Conservation (phyloP, 2,113 vertebrate genomes). For the Hoplias malabaricus region DNA sequence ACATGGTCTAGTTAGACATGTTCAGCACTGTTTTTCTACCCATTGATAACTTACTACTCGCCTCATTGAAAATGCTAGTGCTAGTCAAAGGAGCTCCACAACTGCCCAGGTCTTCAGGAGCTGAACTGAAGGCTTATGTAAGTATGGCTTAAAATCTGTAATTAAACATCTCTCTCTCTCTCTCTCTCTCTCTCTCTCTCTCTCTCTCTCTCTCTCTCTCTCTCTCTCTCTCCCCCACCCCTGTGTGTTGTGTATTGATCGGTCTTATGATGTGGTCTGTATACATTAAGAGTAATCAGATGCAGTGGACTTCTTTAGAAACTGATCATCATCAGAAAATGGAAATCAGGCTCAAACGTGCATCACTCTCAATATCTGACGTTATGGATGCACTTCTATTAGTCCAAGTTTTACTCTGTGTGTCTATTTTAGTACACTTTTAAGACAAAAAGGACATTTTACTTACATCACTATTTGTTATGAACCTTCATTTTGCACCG, state of each 20-base stretch:
- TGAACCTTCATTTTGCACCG: too few relatives aligned
- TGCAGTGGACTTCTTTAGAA: neutral
- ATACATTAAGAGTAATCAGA: neutral
- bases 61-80: too few relatives aligned
- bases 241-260: neutral
- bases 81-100: too few relatives aligned
- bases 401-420: too few relatives aligned
- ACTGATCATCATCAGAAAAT: neutral
- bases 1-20: too few relatives aligned
- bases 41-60: too few relatives aligned
- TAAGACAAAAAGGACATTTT: too few relatives aligned
- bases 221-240: neutral
- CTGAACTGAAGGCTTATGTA: too few relatives aligned
- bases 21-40: too few relatives aligned
- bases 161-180: slow-evolving; percentile 2
- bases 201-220: neutral
- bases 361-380: slow-evolving; percentile 5
- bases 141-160: slow-evolving; percentile 34
- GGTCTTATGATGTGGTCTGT: neutral
- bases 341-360: neutral
- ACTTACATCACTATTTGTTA: too few relatives aligned
- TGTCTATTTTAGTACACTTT: too few relatives aligned
- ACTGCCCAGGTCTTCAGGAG: too few relatives aligned
- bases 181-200: neutral
- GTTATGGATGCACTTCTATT: slow-evolving; percentile 6